Evolutionary conservation across 2,113 vertebrate species (phyloP), one percentile per base, ranked within the genome.

Genomic region (Nyctibius bracteatus): DNA sequence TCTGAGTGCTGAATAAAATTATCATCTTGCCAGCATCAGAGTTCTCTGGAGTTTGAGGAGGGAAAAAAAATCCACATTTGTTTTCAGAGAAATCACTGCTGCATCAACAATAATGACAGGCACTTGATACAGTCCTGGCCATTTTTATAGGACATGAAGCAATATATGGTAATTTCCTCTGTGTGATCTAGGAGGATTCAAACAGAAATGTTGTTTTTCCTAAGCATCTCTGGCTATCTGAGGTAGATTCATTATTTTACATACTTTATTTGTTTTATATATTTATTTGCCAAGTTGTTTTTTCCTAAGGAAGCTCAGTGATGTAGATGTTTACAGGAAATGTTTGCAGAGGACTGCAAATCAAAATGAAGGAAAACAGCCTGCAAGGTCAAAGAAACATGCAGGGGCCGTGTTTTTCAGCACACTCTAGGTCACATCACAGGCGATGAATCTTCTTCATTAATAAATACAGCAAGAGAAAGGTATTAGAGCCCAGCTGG

Each of bases 351-450:
- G 28, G 5, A 66, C 25, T 90, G 37, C 12, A 86, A 91, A 93
- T 66, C 74, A 58, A 75, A 91, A 68, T 33, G 14, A 90, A 96
- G 55, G 65, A 90, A 79, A 88, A 23, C 25, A 92, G n/a, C 27
- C 11, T 58, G 7, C 25, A 77, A 82, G 54, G 85, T 91, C 81
- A 92, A 89, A 81, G 19, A 72, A 85, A 82, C 1, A 2, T 13
- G 18, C 52, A 82, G 62, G 7, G 23, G 22, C 33, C 70, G 28
- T 72, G 62, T 39, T 91, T 83, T 81, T 52, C 58, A 82, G n/a
- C 15, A 43, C 17, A 49, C 16, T 92, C 23, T 33, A 55, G 46
- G 67, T 73, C 93, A 88, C 21, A 52, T 15, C 24, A 65, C 14
- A 72, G 61, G 37, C 87, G 35, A 91, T 43, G 37, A 86, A 82